Evolutionary conservation across 2,797 vertebrate species (phyloP).

Genomic region (Molossus molossus): DNA sequence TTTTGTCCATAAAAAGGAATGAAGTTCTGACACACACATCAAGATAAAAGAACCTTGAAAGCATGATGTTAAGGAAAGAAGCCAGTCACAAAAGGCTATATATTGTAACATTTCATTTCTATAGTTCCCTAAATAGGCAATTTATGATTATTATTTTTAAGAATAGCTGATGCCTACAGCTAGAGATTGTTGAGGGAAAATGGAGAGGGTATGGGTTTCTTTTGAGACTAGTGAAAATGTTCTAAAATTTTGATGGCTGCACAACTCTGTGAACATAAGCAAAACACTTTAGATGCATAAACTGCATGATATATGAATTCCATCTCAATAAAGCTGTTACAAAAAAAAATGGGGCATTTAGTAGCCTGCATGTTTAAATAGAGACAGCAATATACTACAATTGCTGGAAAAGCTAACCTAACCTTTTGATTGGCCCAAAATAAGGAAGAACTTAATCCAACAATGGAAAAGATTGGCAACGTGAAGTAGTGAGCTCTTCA

Average conservation of each 20-base stretch:
- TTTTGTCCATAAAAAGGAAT: not conserved
- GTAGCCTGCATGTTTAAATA: not conserved
- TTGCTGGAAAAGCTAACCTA: not conserved
- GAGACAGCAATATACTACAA: not conserved
- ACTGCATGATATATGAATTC: not conserved
- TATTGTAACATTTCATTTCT: not conserved
- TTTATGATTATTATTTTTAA: not conserved
- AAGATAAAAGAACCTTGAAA: conserved; percentile 35
- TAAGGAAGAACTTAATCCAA: not conserved
- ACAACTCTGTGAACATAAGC: not conserved
- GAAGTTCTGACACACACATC: not conserved
- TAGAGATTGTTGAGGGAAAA: not conserved
- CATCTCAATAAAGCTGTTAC: not conserved
- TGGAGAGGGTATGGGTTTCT: not conserved
- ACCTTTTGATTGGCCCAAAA: not conserved
- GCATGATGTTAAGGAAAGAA: conserved; percentile 26
- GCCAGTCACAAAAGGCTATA: not conserved
- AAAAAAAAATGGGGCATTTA: not conserved
- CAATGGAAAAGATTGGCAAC: not conserved
- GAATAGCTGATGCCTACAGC: not conserved
- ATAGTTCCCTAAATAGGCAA: not conserved
- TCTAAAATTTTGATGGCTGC: not conserved
- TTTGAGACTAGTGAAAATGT: not conserved
- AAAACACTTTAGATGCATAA: not conserved
- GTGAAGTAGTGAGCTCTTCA: not conserved